Conservation (phyloP, 2,797 vertebrate genomes). For the Enteromius mattozi region DNA sequence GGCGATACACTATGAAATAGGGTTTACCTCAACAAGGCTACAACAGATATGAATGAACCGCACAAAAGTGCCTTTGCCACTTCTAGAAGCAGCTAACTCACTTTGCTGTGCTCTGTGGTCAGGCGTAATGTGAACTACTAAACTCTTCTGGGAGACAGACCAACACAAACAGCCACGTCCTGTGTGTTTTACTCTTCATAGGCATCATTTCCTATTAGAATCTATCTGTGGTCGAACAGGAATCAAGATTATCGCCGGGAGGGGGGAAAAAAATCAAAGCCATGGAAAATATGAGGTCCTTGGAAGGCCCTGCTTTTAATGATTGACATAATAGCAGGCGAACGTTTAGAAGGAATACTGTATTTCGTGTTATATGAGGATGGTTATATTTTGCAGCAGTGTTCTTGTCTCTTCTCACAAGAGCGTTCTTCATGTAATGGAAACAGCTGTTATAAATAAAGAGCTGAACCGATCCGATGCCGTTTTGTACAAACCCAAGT, state of each 20-base stretch:
- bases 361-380: constrained; percentile 27
- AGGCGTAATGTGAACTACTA: constrained; percentile 58
- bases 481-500: constrained; percentile 43
- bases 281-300: constrained; percentile 60
- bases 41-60: constrained; percentile 57
- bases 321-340: constrained; percentile 45
- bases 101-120: constrained; percentile 56
- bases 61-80: constrained; percentile 55
- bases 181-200: constrained; percentile 62
- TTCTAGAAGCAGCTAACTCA: constrained; percentile 55
- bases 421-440: constrained; percentile 45
- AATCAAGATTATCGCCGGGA: constrained; percentile 54
- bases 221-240: constrained; percentile 60
- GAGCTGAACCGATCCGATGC: constrained; percentile 53
- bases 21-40: constrained; percentile 62
- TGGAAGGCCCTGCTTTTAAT: constrained; percentile 50
- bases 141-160: constrained; percentile 59
- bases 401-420: constrained; percentile 54
- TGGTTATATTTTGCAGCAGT: constrained; percentile 23
- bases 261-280: constrained; percentile 17
- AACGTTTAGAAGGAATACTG: constrained; percentile 37
- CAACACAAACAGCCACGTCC: constrained; percentile 64
- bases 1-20: constrained; percentile 50
- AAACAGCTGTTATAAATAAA: constrained; percentile 62
- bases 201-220: constrained; percentile 63